A percentile compares a stretch with the other conserved stretches of the same genome.
phyloP scores from a whole-genome alignment of 2,888 invertebrate genomes.

The Microchrysa polita region DNA sequence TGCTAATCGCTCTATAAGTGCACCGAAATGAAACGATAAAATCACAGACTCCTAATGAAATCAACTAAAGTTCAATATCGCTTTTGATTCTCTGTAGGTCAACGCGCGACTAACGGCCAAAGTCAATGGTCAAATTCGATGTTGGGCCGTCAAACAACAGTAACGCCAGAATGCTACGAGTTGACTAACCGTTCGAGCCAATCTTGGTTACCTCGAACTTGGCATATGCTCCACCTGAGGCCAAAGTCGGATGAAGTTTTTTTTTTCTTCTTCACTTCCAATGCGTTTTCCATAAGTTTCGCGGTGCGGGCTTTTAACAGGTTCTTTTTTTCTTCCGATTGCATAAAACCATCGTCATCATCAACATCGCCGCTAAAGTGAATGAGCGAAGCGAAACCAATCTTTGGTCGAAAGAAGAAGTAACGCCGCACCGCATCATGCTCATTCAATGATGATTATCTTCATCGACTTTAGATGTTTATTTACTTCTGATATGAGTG shows the following conservation, averaged over 20 bases:
- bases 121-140: too few relatives aligned
- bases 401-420: neutral
- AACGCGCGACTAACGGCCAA: too few relatives aligned
- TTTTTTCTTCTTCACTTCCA: too few relatives aligned
- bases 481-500: neutral
- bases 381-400: too few relatives aligned
- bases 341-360: slow-evolving; percentile 22
- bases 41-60: too few relatives aligned
- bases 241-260: neutral
- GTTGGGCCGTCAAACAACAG: slow-evolving; percentile 20
- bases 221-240: slow-evolving; percentile 25
- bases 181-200: slow-evolving; percentile 7
- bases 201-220: slow-evolving; percentile 25
- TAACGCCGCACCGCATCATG: slow-evolving; percentile 13
- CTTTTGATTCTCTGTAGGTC: too few relatives aligned
- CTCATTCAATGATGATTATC: slow-evolving; percentile 11
- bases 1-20: neutral
- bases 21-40: too few relatives aligned
- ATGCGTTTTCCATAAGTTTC: slow-evolving; percentile 6
- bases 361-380: neutral
- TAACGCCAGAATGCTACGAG: slow-evolving; percentile 16
- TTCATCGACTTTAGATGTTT: neutral
- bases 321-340: slow-evolving; percentile 34
- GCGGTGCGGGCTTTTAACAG: neutral
- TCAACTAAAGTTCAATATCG: too few relatives aligned